A percentile compares a stretch with the other conserved stretches of the same genome.
Conservation (phyloP, 2,113 vertebrate species). For the Urocolius indicus region DNA sequence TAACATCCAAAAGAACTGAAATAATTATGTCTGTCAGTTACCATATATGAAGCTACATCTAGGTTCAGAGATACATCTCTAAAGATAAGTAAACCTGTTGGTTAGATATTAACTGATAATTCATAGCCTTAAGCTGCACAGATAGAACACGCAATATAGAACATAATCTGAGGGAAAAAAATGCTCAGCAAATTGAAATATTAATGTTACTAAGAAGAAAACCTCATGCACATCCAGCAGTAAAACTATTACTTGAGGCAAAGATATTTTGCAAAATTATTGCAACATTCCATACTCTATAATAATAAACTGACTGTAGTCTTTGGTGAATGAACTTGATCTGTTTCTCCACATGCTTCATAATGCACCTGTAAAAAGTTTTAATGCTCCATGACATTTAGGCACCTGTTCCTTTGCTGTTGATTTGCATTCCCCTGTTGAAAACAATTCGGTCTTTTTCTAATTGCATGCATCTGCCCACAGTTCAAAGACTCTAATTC, state of each 20-base stretch:
- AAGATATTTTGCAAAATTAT: not conserved
- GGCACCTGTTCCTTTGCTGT: slow-evolving; percentile 37
- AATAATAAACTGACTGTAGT: not conserved
- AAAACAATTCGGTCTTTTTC: slow-evolving; percentile 30
- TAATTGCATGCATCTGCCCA: slow-evolving; percentile 27
- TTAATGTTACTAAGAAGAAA: not conserved
- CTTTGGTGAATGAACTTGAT: not conserved
- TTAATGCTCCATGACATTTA: slow-evolving; percentile 28
- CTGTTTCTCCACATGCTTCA: slow-evolving; percentile 6
- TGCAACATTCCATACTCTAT: not conserved
- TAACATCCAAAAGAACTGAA: not conserved
- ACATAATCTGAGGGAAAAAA: not conserved
- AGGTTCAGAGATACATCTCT: not conserved
- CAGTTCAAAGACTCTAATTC: slow-evolving; percentile 35
- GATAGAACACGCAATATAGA: not conserved
- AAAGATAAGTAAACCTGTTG: not conserved
- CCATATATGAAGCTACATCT: not conserved
- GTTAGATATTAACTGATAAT: not conserved
- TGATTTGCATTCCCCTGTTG: slow-evolving; percentile 13
- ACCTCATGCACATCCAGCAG: not conserved
- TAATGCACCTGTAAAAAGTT: slow-evolving; percentile 16
- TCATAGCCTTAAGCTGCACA: not conserved
- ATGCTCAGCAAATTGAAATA: not conserved
- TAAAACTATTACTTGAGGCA: not conserved
- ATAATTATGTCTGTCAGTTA: not conserved